These are phyloP conservation scores for Brenthis ino DNA, from an alignment of 2,888 invertebrate genomes.

Conservation along the genomic window DNA sequence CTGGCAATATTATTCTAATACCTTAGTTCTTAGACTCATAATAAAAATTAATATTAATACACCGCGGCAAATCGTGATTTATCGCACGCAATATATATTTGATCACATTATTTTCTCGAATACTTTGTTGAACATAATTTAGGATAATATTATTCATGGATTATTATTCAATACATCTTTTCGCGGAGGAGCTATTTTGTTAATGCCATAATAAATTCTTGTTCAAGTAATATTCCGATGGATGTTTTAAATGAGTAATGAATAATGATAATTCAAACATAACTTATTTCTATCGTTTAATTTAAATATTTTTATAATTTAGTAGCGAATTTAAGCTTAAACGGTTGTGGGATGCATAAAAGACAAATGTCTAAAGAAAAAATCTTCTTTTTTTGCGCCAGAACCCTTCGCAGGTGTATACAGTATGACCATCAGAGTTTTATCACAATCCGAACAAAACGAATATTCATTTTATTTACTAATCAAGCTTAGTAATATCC, in stretches of 20 bases:
- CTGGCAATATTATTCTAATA: slow-evolving; percentile 35
- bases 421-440: too few species aligned
- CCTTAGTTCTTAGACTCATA: slow-evolving; percentile 22
- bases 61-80: slow-evolving; percentile 31
- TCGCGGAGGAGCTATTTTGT: slow-evolving; percentile 6
- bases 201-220: slow-evolving; percentile 6
- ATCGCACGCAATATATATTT: slow-evolving; percentile 30
- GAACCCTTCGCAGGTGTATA: too few species aligned
- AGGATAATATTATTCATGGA: slow-evolving; percentile 27
- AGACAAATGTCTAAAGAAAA: too few species aligned
- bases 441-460: neutral
- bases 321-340: too few species aligned
- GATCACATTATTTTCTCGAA: slow-evolving; percentile 31
- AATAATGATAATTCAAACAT: neutral
- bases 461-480: neutral
- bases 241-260: neutral
- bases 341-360: too few species aligned
- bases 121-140: slow-evolving; percentile 26
- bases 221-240: neutral
- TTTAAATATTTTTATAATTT: too few species aligned
- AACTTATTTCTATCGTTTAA: too few species aligned
- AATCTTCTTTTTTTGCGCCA: too few species aligned
- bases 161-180: slow-evolving; percentile 18
- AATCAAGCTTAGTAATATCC: neutral
- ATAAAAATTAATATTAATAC: slow-evolving; percentile 36